Evolutionary conservation across 2,113 vertebrate genomes (phyloP).

Genomic region (Camelus bactrianus): DNA sequence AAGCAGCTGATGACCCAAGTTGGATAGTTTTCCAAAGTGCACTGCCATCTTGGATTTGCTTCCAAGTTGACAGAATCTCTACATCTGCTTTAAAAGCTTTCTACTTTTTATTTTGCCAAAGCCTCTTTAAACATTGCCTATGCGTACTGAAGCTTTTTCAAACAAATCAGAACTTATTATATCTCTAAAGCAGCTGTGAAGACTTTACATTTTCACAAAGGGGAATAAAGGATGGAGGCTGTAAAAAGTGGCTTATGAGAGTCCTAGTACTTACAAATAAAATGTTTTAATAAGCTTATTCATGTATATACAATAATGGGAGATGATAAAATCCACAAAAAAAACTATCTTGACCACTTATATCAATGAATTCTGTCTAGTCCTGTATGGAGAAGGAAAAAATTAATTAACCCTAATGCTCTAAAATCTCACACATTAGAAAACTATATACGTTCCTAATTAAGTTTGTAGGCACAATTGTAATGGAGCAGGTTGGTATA

Average conservation of each 20-base stretch:
- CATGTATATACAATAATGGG: conserved; percentile 73
- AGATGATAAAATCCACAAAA: conserved; percentile 56
- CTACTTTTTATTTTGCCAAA: conserved; percentile 79
- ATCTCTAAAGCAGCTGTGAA: conserved; percentile 69
- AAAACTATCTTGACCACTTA: conserved; percentile 61
- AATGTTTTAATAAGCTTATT: conserved; percentile 72
- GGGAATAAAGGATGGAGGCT: conserved; percentile 63
- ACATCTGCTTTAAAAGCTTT: conserved; percentile 75
- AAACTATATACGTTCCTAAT: conserved; percentile 73
- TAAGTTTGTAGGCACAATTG: conserved; percentile 67
- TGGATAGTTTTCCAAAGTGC: conserved; percentile 49
- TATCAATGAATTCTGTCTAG: conserved; percentile 54
- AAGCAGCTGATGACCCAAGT: conserved; percentile 35
- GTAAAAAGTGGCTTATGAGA: conserved; percentile 65
- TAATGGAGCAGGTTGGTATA: conserved; percentile 36
- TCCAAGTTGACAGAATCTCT: conserved; percentile 64
- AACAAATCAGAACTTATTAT: conserved; percentile 77
- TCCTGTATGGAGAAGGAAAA: conserved; percentile 62
- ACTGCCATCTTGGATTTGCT: conserved; percentile 64
- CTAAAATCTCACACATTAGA: conserved; percentile 54
- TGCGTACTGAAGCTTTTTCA: conserved; percentile 76
- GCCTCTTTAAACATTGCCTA: conserved; percentile 80
- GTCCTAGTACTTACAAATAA: conserved; percentile 71
- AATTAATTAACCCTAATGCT: conserved; percentile 73
- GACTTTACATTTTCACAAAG: conserved; percentile 65